Conservation (phyloP, 2,113 vertebrate species). For the Perccottus glenii region DNA sequence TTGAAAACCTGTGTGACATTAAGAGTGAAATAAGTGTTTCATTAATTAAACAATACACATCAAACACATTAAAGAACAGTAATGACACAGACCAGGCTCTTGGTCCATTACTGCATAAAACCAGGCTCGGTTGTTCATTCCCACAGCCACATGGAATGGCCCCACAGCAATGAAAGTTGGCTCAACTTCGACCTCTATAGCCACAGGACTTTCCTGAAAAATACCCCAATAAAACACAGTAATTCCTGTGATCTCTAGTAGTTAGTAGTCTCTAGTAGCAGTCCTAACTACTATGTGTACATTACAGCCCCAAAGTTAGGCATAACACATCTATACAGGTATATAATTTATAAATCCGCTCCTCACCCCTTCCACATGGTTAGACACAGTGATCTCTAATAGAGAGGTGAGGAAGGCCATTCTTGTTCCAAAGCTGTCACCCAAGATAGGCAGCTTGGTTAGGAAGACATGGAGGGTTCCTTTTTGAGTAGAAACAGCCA, state of each 20-base stretch:
- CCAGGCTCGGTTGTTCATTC: conserved; percentile 99
- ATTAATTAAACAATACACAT: neutral
- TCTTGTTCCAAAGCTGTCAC: conserved; percentile 87
- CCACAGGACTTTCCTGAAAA: conserved; percentile 84
- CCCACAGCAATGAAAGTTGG: conserved; percentile 94
- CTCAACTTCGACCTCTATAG: conserved; percentile 91
- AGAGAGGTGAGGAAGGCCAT: conserved; percentile 94
- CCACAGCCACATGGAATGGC: conserved; percentile 91
- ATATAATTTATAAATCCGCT: neutral
- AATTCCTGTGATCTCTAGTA: neutral
- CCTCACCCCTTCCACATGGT: conserved; percentile 90
- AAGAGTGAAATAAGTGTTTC: conserved; percentile 9
- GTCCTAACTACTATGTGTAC: no score
- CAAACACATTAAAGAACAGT: neutral
- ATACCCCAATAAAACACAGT: neutral
- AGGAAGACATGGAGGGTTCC: conserved; percentile 93
- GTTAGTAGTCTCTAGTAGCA: no score
- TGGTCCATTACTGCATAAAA: conserved; percentile 90
- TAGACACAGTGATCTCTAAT: conserved; percentile 92
- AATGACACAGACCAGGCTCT: conserved; percentile 51
- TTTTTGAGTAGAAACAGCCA: conserved; percentile 90
- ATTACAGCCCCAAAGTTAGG: no score
- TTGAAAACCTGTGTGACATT: conserved; percentile 79
- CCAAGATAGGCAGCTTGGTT: conserved; percentile 93
- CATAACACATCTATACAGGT: no score